phyloP scores from a whole-genome alignment of 2,888 invertebrate species.

The Gisinianus flammeolus region DNA sequence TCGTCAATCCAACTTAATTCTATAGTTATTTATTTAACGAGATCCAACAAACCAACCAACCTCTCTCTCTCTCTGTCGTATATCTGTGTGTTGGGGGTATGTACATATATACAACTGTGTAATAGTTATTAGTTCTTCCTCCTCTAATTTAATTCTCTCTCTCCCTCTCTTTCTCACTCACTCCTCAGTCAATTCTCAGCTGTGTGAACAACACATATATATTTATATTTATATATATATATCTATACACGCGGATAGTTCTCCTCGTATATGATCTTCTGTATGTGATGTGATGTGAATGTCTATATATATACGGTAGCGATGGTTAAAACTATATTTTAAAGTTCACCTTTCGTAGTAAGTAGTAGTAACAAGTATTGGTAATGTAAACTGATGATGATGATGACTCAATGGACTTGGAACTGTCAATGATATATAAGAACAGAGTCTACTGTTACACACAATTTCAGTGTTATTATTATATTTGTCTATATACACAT shows the following conservation, averaged over 20 bases:
- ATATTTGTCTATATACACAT: too few species aligned
- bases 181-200: not conserved
- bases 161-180: not conserved
- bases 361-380: not conserved
- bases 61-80: conserved; percentile 2
- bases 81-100: too few species aligned
- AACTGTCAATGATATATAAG: not conserved
- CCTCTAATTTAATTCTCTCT: conserved; percentile 8
- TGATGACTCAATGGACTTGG: not conserved
- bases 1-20: not conserved
- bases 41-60: not conserved
- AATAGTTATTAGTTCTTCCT: not conserved
- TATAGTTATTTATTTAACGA: not conserved
- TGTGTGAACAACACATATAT: not conserved
- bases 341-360: too few species aligned
- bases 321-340: too few species aligned
- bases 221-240: not conserved
- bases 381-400: not conserved
- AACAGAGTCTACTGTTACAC: too few species aligned
- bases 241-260: not conserved
- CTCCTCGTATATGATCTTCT: too few species aligned
- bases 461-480: too few species aligned
- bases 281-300: too few species aligned
- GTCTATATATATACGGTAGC: too few species aligned
- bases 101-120: not conserved